Base-by-base conservation (phyloP, 2,797 vertebrate genomes). In the Taeniopygia guttata region DNA sequence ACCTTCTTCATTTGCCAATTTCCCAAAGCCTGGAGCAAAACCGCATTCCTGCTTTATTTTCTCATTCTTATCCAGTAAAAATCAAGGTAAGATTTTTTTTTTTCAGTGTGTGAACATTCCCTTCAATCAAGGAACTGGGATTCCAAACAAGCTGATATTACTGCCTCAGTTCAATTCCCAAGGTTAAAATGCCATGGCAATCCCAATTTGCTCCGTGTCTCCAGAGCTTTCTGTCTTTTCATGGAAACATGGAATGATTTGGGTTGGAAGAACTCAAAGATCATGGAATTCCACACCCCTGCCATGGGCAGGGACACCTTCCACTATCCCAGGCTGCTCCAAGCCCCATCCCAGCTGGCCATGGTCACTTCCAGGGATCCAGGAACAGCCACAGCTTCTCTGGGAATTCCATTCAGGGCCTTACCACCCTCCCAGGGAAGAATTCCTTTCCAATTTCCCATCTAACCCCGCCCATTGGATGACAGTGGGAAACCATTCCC, bases 81-180 rank as follows among this genome's bases (percentile, higher is more conserved):
- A 68, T 7, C 13, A 20, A 36, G 30, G 59, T 40, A 40, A 40
- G 38, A 40, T 40, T 38, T 40, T 40, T 40, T 38, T 40, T 40
- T 52, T 56, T 60, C 43, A 19, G 20, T 5, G 23, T 0, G 9
- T 32, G 55, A 89, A 55, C 9, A 4, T 7, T n/a, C 40, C 54
- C 58, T 48, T 51, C 55, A 14, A 0, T 27, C 46, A 30, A 34
- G 30, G 23, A 58, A 58, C 6, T 3, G 26, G 11, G 16, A 83
- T 60, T 64, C 38, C 19, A 3, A 43, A 30, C 30, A 26, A 54
- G 14, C 16, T 34, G 26, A 40, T 6, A 52, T 38, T 40, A 38
- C 8, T 4, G 3, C 22, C 59, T 54, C 48, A 3, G 3, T 8
- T 62, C 40, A n/a, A n/a, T n/a, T n/a, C n/a, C n/a, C 0, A 0